Evolutionary conservation across 2,113 vertebrate species (phyloP), one percentile per base, ranked within the genome.

Genomic region (Neotragus moschatus): DNA sequence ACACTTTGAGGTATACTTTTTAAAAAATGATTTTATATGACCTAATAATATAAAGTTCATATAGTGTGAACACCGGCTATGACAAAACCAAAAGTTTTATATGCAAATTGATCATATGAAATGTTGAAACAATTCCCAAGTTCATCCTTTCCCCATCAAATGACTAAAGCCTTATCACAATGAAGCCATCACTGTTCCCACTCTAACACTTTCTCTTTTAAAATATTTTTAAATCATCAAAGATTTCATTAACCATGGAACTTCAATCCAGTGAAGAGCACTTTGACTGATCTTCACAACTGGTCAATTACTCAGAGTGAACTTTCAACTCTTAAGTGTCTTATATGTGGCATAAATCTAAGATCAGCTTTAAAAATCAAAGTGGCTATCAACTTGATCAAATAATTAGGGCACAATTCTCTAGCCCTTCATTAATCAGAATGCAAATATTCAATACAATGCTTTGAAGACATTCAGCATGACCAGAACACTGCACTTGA

Each of bases 321-420:
- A 90, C 56, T 36, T 98, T 97, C 86, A 96, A 86, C 51, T 81
- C 0, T 33, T 33, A 94, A 97, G 43, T 96, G 45, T 91, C 95
- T 97, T 55, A 89, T 75, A 93, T 91, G 61, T 94, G 47, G 23
- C 84, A 75, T 89, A 94, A 93, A 97, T 84, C 84, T 92, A 93
- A 84, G 79, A 91, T 89, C 51, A 94, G 79, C 45, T 96, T 94
- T 95, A 45, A 91, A 95, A 89, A 60, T 28, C 56, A 80, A 98
- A 96, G 88, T 94, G 53, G 82, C 43, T 96, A 96, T 97, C 92
- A 80, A 88, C 63, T 88, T 84, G 60, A 98, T 94, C 97, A 95
- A 96, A 80, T 90, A 94, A 95, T 90, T 80, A 95, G 56, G 58
- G 51, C 47, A 96, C 7, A 30, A 15, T 95, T 84, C 73, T 92